Evolutionary conservation across 1,140 invertebrate genomes (phyloP).

Genomic region (Drosophila kurseongensis): DNA sequence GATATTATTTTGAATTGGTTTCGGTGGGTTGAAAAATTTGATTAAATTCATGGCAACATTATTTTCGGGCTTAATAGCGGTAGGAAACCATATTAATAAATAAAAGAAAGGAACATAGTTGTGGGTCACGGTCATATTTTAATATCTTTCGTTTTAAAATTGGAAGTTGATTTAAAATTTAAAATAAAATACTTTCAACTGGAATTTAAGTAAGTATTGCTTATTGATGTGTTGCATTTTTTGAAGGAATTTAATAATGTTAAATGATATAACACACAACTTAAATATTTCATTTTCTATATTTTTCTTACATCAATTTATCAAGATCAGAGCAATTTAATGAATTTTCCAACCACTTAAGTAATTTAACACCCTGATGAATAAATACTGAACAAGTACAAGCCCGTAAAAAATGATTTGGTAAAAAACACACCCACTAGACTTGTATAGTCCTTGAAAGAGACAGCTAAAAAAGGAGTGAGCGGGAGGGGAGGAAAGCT

Average conservation of each 20-base stretch:
- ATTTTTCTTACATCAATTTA: not conserved
- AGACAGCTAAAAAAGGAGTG: conserved; percentile 1
- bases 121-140: too few species aligned
- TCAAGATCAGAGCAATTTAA: not conserved
- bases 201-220: too few species aligned
- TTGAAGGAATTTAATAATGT: too few species aligned
- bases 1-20: conserved; percentile 57
- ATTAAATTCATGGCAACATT: conserved; percentile 54
- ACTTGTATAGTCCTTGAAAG: conserved; percentile 11
- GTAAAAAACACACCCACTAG: conserved; percentile 7
- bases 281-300: too few species aligned
- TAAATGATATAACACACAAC: too few species aligned
- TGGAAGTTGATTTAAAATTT: too few species aligned
- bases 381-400: conserved; percentile 21
- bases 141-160: not conserved
- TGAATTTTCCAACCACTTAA: conserved; percentile 3
- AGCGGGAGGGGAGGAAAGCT: conserved; percentile 1
- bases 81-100: conserved; percentile 18
- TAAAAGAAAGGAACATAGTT: not conserved
- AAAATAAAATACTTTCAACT: too few species aligned
- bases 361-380: conserved; percentile 37
- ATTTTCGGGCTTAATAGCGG: conserved; percentile 25
- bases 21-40: conserved; percentile 14
- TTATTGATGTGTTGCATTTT: too few species aligned
- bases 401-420: conserved; percentile 5